Percentiles rank a stretch among this genome's conserved stretches.
These are phyloP conservation scores for Cynocephalus volans DNA, from an alignment of 2,113 vertebrate genomes.

Conservation along the genomic window DNA sequence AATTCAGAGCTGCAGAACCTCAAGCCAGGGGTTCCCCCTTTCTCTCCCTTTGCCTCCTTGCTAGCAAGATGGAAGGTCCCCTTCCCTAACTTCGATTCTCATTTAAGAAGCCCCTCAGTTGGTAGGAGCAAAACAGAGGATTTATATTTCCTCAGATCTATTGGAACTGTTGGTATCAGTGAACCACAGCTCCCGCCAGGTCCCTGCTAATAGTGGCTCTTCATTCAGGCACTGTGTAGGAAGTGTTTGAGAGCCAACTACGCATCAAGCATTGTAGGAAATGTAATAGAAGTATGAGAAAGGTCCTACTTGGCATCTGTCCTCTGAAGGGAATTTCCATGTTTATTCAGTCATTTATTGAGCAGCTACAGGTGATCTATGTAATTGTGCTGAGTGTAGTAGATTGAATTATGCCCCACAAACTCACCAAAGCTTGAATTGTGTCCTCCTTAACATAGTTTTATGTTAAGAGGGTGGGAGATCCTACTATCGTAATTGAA, in stretches of 20 bases:
- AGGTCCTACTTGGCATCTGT: not conserved
- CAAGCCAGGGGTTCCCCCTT: not conserved
- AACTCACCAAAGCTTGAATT: no score
- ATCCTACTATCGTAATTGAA: no score
- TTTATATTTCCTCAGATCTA: not conserved
- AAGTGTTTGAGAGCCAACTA: not conserved
- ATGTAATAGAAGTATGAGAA: not conserved
- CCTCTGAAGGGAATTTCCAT: not conserved
- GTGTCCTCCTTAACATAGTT: no score
- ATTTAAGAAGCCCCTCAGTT: not conserved
- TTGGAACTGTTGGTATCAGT: not conserved
- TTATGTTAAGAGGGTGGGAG: no score
- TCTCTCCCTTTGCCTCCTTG: not conserved
- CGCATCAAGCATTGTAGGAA: not conserved
- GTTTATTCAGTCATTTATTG: not conserved
- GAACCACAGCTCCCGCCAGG: not conserved
- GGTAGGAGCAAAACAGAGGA: not conserved
- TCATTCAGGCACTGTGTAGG: not conserved
- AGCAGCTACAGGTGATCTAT: not conserved
- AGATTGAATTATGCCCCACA: no score
- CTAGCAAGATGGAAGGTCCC: not conserved
- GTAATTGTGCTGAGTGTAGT: not conserved
- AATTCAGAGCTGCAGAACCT: not conserved
- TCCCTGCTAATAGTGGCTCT: not conserved
- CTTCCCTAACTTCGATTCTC: not conserved